Evolutionary conservation across 2,797 vertebrate species (phyloP).

Genomic region (Gephyroberyx darwinii): DNA sequence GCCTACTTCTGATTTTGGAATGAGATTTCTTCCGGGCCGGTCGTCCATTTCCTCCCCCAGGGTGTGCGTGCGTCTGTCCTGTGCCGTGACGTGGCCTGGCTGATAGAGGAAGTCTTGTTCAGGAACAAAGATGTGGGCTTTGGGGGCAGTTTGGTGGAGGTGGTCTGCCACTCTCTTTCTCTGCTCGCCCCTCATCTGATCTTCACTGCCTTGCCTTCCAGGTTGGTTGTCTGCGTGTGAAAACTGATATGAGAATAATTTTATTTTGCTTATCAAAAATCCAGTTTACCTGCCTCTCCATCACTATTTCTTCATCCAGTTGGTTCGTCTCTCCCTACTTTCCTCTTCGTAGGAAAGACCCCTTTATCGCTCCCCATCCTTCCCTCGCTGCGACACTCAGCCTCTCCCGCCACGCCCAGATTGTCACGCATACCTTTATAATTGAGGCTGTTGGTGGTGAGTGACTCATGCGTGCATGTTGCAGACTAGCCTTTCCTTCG

Average conservation of each 20-base stretch:
- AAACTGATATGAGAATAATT: constrained; percentile 7
- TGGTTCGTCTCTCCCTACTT: constrained; percentile 1
- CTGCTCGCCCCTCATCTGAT: constrained; percentile 79
- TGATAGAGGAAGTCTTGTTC: constrained; percentile 89
- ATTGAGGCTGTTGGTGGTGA: constrained; percentile 89
- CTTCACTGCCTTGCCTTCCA: constrained; percentile 62
- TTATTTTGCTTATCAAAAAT: constrained; percentile 34
- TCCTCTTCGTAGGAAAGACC: constrained; percentile 62
- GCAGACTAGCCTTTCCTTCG: constrained; percentile 15
- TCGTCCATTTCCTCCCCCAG: constrained; percentile 68
- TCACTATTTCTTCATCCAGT: constrained; percentile 12
- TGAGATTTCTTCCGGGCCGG: constrained; percentile 5
- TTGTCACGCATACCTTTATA: constrained; percentile 82
- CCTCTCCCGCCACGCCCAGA: constrained; percentile 76
- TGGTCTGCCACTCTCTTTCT: constrained; percentile 81
- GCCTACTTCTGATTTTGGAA: constrained; percentile 34
- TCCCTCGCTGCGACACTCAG: constrained; percentile 66
- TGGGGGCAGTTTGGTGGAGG: constrained; percentile 80
- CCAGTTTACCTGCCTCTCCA: constrained; percentile 6
- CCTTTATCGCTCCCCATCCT: constrained; percentile 71
- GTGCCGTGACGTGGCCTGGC: constrained; percentile 85
- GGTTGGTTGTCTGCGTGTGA: constrained; percentile 64
- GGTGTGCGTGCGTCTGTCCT: constrained; percentile 82
- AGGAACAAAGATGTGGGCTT: constrained; percentile 87
- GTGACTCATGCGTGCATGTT: constrained; percentile 44